Percentiles rank a stretch among this genome's conserved stretches.
These are phyloP conservation scores for Argyrosomus regius DNA, from an alignment of 2,797 vertebrate species.

Conservation along the genomic window DNA sequence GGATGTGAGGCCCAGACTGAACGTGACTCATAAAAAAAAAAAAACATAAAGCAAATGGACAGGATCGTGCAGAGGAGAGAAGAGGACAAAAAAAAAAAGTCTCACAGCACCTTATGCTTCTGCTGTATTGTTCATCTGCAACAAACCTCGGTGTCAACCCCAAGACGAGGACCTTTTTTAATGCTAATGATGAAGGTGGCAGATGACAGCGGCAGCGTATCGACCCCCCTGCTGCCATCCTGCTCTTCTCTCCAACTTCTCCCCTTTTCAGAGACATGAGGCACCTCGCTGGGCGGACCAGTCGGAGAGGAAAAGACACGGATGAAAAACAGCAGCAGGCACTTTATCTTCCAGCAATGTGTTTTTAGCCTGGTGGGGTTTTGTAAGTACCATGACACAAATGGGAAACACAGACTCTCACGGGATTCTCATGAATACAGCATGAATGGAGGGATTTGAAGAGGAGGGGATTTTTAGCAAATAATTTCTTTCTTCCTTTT, in stretches of 20 bases:
- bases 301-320: constrained; percentile 34
- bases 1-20: constrained; percentile 66
- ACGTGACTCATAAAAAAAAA: constrained; percentile 29
- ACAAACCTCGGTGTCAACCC: constrained; percentile 38
- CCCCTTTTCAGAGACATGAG: constrained; percentile 53
- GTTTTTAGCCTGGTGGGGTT: constrained; percentile 69
- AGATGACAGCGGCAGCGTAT: constrained; percentile 34
- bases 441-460: constrained; percentile 66
- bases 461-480: constrained; percentile 75
- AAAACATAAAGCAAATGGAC: constrained; percentile 33
- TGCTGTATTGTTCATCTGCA: constrained; percentile 58
- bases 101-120: constrained; percentile 75
- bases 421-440: constrained; percentile 47
- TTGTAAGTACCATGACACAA: constrained; percentile 53
- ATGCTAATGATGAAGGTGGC: constrained; percentile 51
- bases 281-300: constrained; percentile 55
- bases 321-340: constrained; percentile 57
- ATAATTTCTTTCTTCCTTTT: constrained; percentile 25
- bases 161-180: constrained; percentile 49
- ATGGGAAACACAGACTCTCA: constrained; percentile 49
- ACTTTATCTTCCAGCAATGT: constrained; percentile 59
- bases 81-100: constrained; percentile 40
- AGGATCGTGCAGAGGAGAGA: constrained; percentile 52
- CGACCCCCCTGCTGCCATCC: constrained; percentile 43
- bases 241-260: constrained; percentile 59